Base-by-base conservation (phyloP, 2,797 vertebrate species). In the Acrossocheilus wenchowensis region DNA sequence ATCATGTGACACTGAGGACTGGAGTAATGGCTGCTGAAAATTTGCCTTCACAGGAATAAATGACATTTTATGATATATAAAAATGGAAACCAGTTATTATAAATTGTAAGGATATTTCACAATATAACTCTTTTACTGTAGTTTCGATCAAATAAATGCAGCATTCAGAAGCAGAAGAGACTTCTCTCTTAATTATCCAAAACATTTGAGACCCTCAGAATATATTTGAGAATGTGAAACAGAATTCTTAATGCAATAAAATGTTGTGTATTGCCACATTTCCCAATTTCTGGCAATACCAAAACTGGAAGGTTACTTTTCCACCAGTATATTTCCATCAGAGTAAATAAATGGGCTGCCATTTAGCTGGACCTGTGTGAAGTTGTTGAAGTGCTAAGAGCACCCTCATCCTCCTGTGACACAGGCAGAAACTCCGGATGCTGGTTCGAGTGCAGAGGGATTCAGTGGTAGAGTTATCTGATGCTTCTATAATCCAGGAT, bases 301-400 rank as follows among this genome's bases (percentile, higher is more conserved):
- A 54, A 21, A 62, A 62, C 36, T 10, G 9, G 5, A n/a, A 43
- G 7, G 10, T 50, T 74, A 17, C 34, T 78, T 43, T 5, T 39
- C 60, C 17, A 45, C 15, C 15, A 66, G n/a, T 3, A 34, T 50
- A 50, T 50, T 50, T 52, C 30, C 8, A n/a, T 21, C 48, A 19
- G 21, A 30, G 4, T 10, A 71, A 71, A 71, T 19, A 54, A 5
- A 71, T 2, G 50, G 17, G 36, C 6, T 43, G 2, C 64, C 11
- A 73, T 73, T 78, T 43, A 79, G 15, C 23, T 62, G 68, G 34
- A 54, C 14, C 48, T 82, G 34, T 57, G 66, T 57, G 23, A 60
- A 57, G 68, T 82, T 12, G 15, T 12, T 72, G 36, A 3, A 72
- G 81, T 60, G n/a, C 81, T 26, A 12, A 72, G 23, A 82, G 41